phyloP scores from a whole-genome alignment of 2,113 vertebrate species.

The Bubo blakistoni region DNA sequence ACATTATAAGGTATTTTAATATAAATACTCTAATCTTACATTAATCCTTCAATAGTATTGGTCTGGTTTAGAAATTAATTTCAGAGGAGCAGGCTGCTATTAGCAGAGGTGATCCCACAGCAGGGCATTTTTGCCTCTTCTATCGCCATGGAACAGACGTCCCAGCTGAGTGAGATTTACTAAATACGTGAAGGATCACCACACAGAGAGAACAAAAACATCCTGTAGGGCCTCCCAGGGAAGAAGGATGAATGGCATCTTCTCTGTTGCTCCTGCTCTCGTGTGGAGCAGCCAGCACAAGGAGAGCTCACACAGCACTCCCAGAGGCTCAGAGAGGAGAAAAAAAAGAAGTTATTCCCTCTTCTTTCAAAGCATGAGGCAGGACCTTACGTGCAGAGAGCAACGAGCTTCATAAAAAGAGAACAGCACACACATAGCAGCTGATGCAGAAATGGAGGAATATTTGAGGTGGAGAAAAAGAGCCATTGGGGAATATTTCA shows the following conservation, averaged over 20 bases:
- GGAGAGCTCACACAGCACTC: neutral
- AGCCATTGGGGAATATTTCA: neutral
- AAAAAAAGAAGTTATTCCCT: neutral
- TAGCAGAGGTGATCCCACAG: neutral
- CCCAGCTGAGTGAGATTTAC: neutral
- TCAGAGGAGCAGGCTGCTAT: neutral
- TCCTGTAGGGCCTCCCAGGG: neutral
- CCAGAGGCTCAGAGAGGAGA: neutral
- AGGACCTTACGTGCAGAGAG: neutral
- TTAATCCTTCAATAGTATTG: conserved; percentile 31
- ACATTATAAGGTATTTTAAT: neutral
- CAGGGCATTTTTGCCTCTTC: conserved; percentile 11
- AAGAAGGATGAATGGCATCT: neutral
- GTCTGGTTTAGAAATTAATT: conserved; percentile 25
- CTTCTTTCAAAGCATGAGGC: neutral
- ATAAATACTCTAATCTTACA: conserved; percentile 43
- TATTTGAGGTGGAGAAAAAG: neutral
- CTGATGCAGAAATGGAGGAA: neutral
- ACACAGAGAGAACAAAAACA: neutral
- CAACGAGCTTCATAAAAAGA: conserved; percentile 14
- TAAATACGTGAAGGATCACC: neutral
- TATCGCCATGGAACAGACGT: neutral
- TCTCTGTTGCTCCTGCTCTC: neutral
- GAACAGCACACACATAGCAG: neutral
- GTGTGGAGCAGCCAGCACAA: neutral